Conservation (phyloP, 2,797 vertebrate genomes). For the Fistularia tabacaria region DNA sequence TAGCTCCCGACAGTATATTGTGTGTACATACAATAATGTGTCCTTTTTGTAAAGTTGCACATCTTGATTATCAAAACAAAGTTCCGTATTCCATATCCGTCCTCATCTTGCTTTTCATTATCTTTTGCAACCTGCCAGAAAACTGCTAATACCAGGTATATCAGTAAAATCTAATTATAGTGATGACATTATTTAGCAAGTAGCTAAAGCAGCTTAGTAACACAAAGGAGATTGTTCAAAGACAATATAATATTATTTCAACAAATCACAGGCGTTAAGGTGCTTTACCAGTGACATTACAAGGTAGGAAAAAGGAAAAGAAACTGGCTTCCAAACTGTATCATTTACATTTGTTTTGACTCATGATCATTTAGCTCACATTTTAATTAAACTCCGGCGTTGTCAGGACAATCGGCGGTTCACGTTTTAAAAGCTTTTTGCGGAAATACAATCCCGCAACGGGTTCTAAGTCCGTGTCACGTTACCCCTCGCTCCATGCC, state of each 20-base stretch:
- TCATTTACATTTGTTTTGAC: conserved; percentile 46
- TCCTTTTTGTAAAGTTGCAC: not conserved
- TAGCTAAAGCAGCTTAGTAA: too few species aligned
- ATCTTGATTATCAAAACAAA: conserved; percentile 21
- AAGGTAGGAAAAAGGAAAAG: not conserved
- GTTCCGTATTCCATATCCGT: conserved; percentile 32
- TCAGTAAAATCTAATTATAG: too few species aligned
- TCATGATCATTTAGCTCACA: conserved; percentile 28
- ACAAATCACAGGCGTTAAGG: conserved; percentile 24
- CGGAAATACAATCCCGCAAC: conserved; percentile 50
- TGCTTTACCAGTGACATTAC: conserved; percentile 19
- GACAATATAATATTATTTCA: conserved; percentile 37
- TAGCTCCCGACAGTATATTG: not conserved
- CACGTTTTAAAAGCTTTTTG: conserved; percentile 51
- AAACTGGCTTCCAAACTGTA: conserved; percentile 18
- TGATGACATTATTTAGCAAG: too few species aligned
- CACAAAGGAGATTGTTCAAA: conserved; percentile 34
- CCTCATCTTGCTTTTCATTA: conserved; percentile 23
- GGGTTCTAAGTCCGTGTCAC: conserved; percentile 36
- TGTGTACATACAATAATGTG: too few species aligned
- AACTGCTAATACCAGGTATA: too few species aligned
- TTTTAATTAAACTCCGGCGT: conserved; percentile 58
- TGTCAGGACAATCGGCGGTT: conserved; percentile 35
- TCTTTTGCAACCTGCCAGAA: too few species aligned
- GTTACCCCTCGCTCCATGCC: conserved; percentile 38